phyloP scores from a whole-genome alignment of 2,888 invertebrate genomes.

The Nymphalis c-album region DNA sequence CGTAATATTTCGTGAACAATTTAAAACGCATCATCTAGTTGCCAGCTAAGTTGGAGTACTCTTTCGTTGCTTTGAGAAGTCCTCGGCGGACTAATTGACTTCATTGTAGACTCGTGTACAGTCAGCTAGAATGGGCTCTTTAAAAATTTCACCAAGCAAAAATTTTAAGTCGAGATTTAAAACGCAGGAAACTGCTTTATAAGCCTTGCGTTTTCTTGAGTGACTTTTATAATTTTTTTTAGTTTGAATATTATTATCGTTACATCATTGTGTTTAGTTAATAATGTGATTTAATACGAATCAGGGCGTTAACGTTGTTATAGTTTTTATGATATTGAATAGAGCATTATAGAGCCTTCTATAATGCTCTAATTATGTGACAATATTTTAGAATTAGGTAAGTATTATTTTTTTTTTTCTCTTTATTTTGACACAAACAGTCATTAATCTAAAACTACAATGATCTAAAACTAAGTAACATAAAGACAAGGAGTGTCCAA shows the following conservation, averaged over 20 bases:
- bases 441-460: too few species aligned
- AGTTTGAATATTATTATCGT: not conserved
- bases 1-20: constrained; percentile 12
- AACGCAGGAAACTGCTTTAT: constrained; percentile 9
- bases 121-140: constrained; percentile 9
- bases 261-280: not conserved
- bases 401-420: too few species aligned
- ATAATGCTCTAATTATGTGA: too few species aligned
- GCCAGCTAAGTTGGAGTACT: constrained; percentile 16
- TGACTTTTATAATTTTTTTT: not conserved
- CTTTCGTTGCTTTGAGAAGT: constrained; percentile 15
- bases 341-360: too few species aligned
- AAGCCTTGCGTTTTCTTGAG: not conserved
- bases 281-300: too few species aligned
- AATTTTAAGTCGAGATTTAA: constrained; percentile 16
- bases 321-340: too few species aligned
- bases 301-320: too few species aligned
- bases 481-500: too few species aligned
- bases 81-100: constrained; percentile 29
- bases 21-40: constrained; percentile 9
- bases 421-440: too few species aligned
- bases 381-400: too few species aligned
- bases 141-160: constrained; percentile 14
- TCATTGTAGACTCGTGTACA: constrained; percentile 22
- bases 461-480: too few species aligned